Percentiles rank a stretch among this genome's conserved stretches.
These are phyloP conservation scores for Rhimphoctona megacephalus DNA, from an alignment of 2,888 invertebrate species.

Conservation along the genomic window DNA sequence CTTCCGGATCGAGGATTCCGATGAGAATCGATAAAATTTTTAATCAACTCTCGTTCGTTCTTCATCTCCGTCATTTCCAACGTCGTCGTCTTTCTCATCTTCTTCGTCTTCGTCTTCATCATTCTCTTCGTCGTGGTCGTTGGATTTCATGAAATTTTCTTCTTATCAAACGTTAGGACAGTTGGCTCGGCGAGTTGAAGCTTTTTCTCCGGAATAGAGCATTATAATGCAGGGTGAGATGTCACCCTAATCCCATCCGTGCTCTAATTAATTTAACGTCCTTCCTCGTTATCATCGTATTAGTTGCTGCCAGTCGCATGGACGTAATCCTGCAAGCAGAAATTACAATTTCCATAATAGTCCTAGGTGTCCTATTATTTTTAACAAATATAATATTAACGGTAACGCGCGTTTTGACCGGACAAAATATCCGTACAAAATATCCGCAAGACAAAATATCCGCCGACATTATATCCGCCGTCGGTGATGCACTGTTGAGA, in stretches of 20 bases:
- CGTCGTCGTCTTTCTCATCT: conserved; percentile 25
- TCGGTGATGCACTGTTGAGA: too few relatives aligned
- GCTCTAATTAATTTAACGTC: conserved; percentile 69
- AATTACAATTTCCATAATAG: conserved; percentile 1
- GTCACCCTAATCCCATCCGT: conserved; percentile 70
- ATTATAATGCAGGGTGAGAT: conserved; percentile 62
- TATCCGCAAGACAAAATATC: too few relatives aligned
- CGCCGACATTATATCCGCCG: too few relatives aligned
- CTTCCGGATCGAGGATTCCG: conserved; percentile 24
- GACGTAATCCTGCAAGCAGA: conserved; percentile 61
- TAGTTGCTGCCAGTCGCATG: conserved; percentile 64
- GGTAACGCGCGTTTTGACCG: not conserved
- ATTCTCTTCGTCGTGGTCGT: conserved; percentile 39
- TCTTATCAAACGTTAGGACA: conserved; percentile 36
- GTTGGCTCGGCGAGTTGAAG: conserved; percentile 29
- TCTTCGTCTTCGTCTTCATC: conserved; percentile 7
- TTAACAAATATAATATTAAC: not conserved
- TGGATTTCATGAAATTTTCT: conserved; percentile 39
- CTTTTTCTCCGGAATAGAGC: conserved; percentile 54
- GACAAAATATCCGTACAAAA: too few relatives aligned
- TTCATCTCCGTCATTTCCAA: conserved; percentile 20
- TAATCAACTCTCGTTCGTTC: conserved; percentile 21
- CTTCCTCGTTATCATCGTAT: conserved; percentile 69
- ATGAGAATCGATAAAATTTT: conserved; percentile 41
- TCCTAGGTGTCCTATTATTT: not conserved